Evolutionary conservation across 2,113 vertebrate species (phyloP).

Genomic region (Periophthalmodon schlosseri): DNA sequence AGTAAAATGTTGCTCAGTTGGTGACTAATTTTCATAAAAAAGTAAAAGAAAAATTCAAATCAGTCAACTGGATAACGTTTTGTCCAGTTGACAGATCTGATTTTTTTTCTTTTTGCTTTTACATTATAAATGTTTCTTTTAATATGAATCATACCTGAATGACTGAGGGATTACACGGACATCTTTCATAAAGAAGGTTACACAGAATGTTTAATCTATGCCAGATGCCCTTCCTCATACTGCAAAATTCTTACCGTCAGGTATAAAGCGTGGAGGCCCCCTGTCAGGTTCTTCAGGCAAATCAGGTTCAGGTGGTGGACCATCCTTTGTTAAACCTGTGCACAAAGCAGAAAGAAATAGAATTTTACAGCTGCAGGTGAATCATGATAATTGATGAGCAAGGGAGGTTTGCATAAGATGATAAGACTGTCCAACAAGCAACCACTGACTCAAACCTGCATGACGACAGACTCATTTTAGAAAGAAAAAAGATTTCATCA

Average conservation of each 20-base stretch:
- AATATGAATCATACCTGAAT: too few relatives aligned
- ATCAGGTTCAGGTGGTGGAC: slow-evolving; percentile 66
- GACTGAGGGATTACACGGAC: too few relatives aligned
- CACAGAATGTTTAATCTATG: too few relatives aligned
- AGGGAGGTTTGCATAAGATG: neutral
- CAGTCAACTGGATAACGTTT: too few relatives aligned
- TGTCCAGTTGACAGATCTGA: too few relatives aligned
- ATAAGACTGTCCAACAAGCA: neutral
- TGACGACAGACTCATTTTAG: neutral
- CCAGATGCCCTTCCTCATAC: too few relatives aligned
- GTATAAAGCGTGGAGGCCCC: slow-evolving; percentile 63
- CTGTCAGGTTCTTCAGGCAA: slow-evolving; percentile 13
- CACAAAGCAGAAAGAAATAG: slow-evolving; percentile 15
- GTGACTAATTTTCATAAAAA: too few relatives aligned
- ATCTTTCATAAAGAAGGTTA: too few relatives aligned
- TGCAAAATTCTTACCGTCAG: slow-evolving; percentile 56
- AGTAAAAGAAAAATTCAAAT: too few relatives aligned
- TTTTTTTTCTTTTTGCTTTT: too few relatives aligned
- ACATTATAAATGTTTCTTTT: too few relatives aligned
- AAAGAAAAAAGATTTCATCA: neutral
- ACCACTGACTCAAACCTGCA: neutral
- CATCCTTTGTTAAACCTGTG: slow-evolving; percentile 62
- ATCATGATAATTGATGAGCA: neutral
- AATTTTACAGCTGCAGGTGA: neutral
- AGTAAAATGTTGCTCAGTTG: too few relatives aligned